Percentiles rank a stretch among this genome's conserved stretches.
phyloP scores from a whole-genome alignment of 2,113 vertebrate genomes.

The Orientallactaga bullata region DNA sequence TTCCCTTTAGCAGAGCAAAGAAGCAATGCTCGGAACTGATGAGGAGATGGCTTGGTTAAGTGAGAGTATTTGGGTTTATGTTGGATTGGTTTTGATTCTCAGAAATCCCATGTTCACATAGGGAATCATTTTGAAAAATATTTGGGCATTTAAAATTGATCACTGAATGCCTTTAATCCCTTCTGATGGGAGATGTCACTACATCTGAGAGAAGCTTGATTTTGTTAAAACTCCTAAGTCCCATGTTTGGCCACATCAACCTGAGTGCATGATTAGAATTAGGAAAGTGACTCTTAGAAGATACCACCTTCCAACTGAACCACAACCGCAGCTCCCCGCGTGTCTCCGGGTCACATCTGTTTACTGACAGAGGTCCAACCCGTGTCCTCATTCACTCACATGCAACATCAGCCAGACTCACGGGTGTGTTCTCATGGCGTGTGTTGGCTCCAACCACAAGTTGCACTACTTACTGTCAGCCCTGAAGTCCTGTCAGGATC shows the following conservation, averaged over 20 bases:
- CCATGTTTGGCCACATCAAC: conserved; percentile 62
- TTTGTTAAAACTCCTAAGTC: conserved; percentile 53
- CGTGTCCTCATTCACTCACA: conserved; percentile 67
- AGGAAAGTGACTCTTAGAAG: conserved; percentile 39
- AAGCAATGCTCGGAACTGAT: conserved; percentile 42
- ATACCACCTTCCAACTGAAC: conserved; percentile 76
- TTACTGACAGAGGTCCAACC: conserved; percentile 62
- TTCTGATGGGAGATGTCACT: conserved; percentile 67
- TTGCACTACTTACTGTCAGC: neutral
- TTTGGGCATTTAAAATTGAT: conserved; percentile 64
- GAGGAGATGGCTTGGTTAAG: conserved; percentile 66
- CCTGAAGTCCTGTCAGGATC: neutral
- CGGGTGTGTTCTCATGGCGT: neutral
- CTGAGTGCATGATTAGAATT: conserved; percentile 62
- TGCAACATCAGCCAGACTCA: neutral
- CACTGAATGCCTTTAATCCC: conserved; percentile 57
- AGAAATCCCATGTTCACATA: conserved; percentile 52
- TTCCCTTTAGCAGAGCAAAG: conserved; percentile 23
- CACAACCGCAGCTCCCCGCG: conserved; percentile 58
- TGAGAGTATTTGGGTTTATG: conserved; percentile 71
- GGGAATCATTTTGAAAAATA: conserved; percentile 68
- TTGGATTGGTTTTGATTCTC: conserved; percentile 58
- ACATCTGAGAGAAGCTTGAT: conserved; percentile 70
- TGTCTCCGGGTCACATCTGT: conserved; percentile 71
- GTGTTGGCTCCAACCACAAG: neutral